Evolutionary conservation across 2,797 vertebrate species (phyloP).

Genomic region (Sciurus vulgaris): DNA sequence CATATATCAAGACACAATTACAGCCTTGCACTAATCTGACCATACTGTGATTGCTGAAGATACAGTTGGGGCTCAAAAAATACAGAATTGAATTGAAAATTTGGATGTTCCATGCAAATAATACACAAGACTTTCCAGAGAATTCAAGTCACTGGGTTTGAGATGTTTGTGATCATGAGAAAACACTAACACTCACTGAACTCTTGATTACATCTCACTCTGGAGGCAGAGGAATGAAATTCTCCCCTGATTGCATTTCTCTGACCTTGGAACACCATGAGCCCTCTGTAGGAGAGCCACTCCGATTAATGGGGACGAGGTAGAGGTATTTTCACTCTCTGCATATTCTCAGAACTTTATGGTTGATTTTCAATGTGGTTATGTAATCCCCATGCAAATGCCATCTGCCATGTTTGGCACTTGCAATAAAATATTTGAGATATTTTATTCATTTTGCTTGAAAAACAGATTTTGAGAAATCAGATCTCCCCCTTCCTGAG

Average conservation of each 20-base stretch:
- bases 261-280: background rate
- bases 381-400: conserved; percentile 86
- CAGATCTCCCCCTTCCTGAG: conserved; percentile 55
- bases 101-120: background rate
- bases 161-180: background rate
- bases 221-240: background rate
- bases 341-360: conserved; percentile 70
- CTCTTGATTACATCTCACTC: background rate
- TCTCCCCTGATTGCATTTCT: background rate
- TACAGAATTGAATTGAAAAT: background rate
- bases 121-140: background rate
- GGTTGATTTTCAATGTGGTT: conserved; percentile 86
- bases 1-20: background rate
- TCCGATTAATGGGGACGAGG: conserved; percentile 15
- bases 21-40: background rate
- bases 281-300: background rate
- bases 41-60: background rate
- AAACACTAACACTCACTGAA: background rate
- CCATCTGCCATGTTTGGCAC: conserved; percentile 88
- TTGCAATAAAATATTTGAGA: conserved; percentile 85
- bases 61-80: background rate
- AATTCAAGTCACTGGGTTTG: background rate
- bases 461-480: conserved; percentile 83
- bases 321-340: conserved; percentile 48
- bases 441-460: conserved; percentile 85